A percentile compares a stretch with the other conserved stretches of the same genome.
Evolutionary conservation across 1,140 invertebrate genomes (phyloP).

Genomic region (Nasonia giraulti): DNA sequence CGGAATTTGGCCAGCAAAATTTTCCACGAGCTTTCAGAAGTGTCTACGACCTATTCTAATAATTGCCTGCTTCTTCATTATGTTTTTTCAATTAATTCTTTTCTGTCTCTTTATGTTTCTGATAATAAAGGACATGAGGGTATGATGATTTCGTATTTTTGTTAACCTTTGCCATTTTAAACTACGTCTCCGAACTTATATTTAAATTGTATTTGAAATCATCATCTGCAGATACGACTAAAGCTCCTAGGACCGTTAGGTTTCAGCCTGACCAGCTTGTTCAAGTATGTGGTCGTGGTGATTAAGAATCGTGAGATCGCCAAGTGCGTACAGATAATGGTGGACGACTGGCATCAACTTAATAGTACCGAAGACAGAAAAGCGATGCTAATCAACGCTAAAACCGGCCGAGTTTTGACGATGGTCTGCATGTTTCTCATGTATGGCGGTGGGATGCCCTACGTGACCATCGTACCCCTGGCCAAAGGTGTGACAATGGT

Average conservation of each 20-base stretch:
- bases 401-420: constrained; percentile 49
- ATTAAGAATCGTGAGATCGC: not conserved
- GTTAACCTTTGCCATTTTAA: too few species aligned
- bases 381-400: constrained; percentile 51
- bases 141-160: not conserved
- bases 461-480: constrained; percentile 51
- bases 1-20: not conserved
- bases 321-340: constrained; percentile 52
- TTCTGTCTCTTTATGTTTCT: not conserved
- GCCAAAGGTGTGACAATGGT: not conserved
- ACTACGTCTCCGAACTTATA: too few species aligned
- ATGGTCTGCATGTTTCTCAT: constrained; percentile 47
- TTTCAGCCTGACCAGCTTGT: constrained; percentile 27
- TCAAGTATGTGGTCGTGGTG: constrained; percentile 11
- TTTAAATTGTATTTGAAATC: too few species aligned
- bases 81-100: not conserved
- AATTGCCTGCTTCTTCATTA: not conserved
- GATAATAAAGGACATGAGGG: not conserved
- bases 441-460: constrained; percentile 54
- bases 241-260: constrained; percentile 11
- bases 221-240: constrained; percentile 11
- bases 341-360: constrained; percentile 54
- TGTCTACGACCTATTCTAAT: not conserved
- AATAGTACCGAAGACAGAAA: not conserved
- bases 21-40: not conserved